Base-by-base conservation (phyloP, 2,888 invertebrate genomes). In the Pyrocoelia pectoralis region DNA sequence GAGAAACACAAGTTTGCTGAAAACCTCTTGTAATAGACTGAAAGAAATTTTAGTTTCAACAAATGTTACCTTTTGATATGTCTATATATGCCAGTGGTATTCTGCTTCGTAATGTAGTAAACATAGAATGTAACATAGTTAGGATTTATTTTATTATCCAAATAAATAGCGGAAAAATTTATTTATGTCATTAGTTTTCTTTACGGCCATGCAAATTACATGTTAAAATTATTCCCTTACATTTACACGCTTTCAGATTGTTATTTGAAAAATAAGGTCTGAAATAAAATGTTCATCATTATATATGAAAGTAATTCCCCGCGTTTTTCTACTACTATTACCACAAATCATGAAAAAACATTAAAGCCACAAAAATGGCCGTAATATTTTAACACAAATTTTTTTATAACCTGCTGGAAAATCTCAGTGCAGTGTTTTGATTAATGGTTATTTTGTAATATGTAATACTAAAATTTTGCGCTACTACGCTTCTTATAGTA, bases 351-450 rank as follows among this genome's bases (percentile, higher is more conserved):
- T 41, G 56, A 65, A 66, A 72, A 68, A 69, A 69, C 70, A 70
- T 69, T 67, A 68, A 70, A 71, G 72, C 70, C 70, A 71, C 69
- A 70, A 72, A 72, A 68, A 67, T 68, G 57, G 56, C 14, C 65
- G 70, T 61, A 61, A 69, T 70, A 71, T 68, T 69, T 70, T 66
- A 71, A 65, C 68, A 55, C 61, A 62, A 56, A n/a, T n/a, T 61
- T 62, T 60, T 51, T 51, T 50, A 56, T 51, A 46, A 50, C 46
- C 50, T 52, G 13, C 13, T 14, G 14, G 14, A 41, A 41, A 41
- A 41, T 13, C 41, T 12, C 12, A 41, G 41, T 15, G 41, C 14
- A 8, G 4, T 41, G n/a, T 8, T 5, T 14, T 41, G 41, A 41
- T 41, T 41, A 8, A 41, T 41, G 41, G 14, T 14, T 41, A n/a